Evolutionary conservation across 2,888 invertebrate species (phyloP).

Genomic region (Dicyrtoma fusca): DNA sequence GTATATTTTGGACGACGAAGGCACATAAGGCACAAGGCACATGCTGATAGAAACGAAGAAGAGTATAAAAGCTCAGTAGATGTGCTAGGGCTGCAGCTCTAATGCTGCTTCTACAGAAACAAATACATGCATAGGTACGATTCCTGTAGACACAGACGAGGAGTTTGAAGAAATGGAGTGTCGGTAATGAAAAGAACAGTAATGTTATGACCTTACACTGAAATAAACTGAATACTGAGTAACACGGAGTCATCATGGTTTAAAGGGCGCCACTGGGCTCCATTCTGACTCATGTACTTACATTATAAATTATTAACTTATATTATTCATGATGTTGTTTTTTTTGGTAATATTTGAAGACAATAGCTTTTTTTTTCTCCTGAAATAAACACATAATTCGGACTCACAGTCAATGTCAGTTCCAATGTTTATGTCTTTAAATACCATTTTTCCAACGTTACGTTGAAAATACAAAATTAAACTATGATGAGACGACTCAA

Average conservation of each 20-base stretch:
- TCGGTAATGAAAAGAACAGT: too few relatives aligned
- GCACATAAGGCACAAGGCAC: constrained; percentile 23
- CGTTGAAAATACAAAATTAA: too few relatives aligned
- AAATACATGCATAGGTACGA: not conserved
- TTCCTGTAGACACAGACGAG: too few relatives aligned
- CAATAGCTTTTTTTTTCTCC: not conserved
- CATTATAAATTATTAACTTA: not conserved
- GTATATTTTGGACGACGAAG: constrained; percentile 38
- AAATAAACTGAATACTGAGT: not conserved
- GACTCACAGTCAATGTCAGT: too few relatives aligned
- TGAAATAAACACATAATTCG: not conserved
- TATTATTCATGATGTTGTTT: not conserved
- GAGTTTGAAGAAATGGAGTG: too few relatives aligned
- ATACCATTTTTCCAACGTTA: too few relatives aligned
- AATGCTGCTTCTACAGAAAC: not conserved
- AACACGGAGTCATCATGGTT: too few relatives aligned
- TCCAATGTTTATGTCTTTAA: too few relatives aligned
- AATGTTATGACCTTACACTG: too few relatives aligned
- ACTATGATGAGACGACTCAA: too few relatives aligned
- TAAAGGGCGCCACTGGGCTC: constrained; percentile 3
- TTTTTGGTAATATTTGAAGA: not conserved
- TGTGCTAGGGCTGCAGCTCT: too few relatives aligned
- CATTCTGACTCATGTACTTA: not conserved
- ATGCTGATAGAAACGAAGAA: too few relatives aligned
- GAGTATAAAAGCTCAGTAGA: constrained; percentile 21